phyloP scores from a whole-genome alignment of 2,797 vertebrate species.

The Arctocebus calabarensis region DNA sequence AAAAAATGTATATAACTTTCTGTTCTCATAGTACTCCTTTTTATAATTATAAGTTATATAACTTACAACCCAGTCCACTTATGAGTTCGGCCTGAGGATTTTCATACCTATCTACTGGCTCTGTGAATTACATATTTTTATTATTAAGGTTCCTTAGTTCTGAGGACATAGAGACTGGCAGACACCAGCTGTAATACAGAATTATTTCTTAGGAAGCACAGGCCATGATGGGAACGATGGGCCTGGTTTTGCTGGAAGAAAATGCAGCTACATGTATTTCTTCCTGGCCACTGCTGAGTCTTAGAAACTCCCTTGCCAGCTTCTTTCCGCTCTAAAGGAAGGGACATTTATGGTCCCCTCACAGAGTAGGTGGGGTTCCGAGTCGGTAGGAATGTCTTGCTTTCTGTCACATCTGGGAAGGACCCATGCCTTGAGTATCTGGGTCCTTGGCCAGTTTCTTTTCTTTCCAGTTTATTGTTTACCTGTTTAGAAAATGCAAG shows the following conservation, averaged over 20 bases:
- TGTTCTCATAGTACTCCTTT: neutral
- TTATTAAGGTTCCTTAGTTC: neutral
- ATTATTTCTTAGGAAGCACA: neutral
- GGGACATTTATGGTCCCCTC: neutral
- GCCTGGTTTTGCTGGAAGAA: neutral
- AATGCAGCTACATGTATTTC: neutral
- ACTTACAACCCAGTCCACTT: too few relatives aligned
- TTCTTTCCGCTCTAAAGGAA: neutral
- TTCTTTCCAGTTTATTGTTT: neutral
- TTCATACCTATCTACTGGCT: neutral
- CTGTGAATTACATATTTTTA: neutral
- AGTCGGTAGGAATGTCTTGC: fast-evolving
- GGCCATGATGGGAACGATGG: fast-evolving
- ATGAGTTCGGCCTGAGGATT: too few relatives aligned
- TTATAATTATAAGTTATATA: neutral
- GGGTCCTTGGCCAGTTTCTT: neutral
- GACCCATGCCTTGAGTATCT: neutral
- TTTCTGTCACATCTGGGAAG: neutral
- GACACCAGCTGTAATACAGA: neutral
- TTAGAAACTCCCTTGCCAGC: neutral
- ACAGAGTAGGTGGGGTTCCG: neutral
- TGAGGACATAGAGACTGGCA: neutral
- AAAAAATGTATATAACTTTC: neutral
- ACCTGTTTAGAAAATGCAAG: neutral
- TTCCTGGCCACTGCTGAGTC: neutral